Base-by-base conservation (phyloP, 1,140 invertebrate genomes). In the Contarinia nasturtii region DNA sequence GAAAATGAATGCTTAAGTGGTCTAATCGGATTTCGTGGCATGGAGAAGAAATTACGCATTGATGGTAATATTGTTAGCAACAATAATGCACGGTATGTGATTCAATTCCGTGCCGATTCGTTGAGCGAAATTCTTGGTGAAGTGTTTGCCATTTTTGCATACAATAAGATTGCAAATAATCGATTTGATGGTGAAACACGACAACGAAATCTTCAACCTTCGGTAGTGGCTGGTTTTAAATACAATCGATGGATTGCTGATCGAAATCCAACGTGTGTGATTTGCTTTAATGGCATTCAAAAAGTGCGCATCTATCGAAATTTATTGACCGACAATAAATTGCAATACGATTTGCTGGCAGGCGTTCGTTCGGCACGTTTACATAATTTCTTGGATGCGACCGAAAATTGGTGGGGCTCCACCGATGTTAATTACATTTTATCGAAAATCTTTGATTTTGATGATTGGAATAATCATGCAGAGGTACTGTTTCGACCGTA, bases 381-480 rank as follows among this genome's bases (percentile, higher is more conserved):
- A 0, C 79, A 91, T 50, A 93, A 89, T 54, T 72, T 72, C 40
- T 66, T 99, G 8, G 82, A 98, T 60, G 89, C 90, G 0, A 73
- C 71, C 14, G 81, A 94, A 59, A 99, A 98, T 63, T 99, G 87
- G 86, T 99, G 95, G 94, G 94, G 93, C 8, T 81, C 77, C 4
- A 65, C 65, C 2, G 73, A 84, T 46, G 72, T 82, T 37, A 60
- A 60, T 7, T 65, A 70, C 33, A 97, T 99, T 22, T 71, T 77
- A 51, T 71, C 78, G 43, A 75, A 80, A 58, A 95, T 99, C 53
- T 98, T 99, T 64, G 96, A 98, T 68, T 97, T 98, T 69, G 92
- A 99, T 64, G 94, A 98, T 59, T 98, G 95, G 95, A 99, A 98
- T 60, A 90, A 91, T 66, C 93, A 92, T 63, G 91, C 92, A 0